Evolutionary conservation across 2,888 invertebrate genomes (phyloP).

Genomic region (Acrocyrtus sp.): DNA sequence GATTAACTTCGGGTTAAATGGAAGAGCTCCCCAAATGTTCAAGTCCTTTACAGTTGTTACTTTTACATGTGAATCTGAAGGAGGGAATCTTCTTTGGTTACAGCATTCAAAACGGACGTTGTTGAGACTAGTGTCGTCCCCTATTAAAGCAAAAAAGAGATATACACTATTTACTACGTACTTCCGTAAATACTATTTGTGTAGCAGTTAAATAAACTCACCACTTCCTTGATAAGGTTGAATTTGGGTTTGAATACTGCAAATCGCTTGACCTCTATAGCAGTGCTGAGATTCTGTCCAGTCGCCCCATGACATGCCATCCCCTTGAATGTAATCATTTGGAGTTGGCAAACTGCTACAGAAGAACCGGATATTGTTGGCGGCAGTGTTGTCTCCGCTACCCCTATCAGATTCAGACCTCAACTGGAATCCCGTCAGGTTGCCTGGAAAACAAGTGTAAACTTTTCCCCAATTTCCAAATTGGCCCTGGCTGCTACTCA

Average conservation of each 20-base stretch:
- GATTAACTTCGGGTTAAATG: too few relatives aligned
- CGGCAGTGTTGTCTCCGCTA: slow-evolving; percentile 24
- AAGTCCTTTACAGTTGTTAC: too few relatives aligned
- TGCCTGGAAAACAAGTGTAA: slow-evolving; percentile 18
- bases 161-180: too few relatives aligned
- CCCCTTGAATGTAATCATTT: slow-evolving; percentile 41
- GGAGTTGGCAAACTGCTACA: slow-evolving; percentile 10
- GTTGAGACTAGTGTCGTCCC: slow-evolving; percentile 9
- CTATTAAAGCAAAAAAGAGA: too few relatives aligned
- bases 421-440: slow-evolving; percentile 32
- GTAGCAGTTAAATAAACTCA: too few relatives aligned
- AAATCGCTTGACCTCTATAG: slow-evolving; percentile 30
- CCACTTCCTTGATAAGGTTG: slow-evolving; percentile 25
- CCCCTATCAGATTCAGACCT: slow-evolving; percentile 10
- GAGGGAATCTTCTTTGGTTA: too few relatives aligned
- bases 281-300: slow-evolving; percentile 35
- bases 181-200: too few relatives aligned
- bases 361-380: slow-evolving; percentile 28
- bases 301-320: slow-evolving; percentile 36
- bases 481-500: slow-evolving; percentile 9
- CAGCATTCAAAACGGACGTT: slow-evolving; percentile 15
- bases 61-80: too few relatives aligned
- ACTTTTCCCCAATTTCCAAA: slow-evolving; percentile 26
- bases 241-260: slow-evolving; percentile 56
- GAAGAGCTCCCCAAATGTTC: too few relatives aligned